Conservation (phyloP, 1,140 invertebrate species). For the Aphelenchoides besseyi region DNA sequence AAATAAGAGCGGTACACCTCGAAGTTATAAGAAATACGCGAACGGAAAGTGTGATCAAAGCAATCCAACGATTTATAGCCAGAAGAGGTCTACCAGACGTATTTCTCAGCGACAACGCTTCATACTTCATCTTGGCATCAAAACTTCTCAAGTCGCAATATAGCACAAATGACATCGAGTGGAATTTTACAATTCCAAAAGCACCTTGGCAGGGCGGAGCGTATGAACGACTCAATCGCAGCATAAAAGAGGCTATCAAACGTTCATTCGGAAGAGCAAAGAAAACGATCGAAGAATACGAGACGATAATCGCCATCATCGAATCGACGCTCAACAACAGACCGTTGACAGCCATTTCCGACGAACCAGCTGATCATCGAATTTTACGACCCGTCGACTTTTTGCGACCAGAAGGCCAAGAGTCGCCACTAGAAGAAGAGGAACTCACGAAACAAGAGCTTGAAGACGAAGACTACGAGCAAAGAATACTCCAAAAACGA, state of each 20-base stretch:
- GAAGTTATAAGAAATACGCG: neutral
- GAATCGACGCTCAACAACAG: slow-evolving; percentile 5
- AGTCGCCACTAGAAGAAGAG: neutral
- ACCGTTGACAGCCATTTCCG: neutral
- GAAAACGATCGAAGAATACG: neutral
- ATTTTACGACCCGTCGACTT: slow-evolving; percentile 7
- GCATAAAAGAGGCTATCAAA: slow-evolving; percentile 9
- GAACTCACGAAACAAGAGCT: neutral
- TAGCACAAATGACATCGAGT: neutral
- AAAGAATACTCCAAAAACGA: neutral
- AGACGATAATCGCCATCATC: neutral
- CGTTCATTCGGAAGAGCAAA: neutral
- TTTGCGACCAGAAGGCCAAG: slow-evolving; percentile 1
- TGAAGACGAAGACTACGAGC: neutral
- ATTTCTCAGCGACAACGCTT: neutral
- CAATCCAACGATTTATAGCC: neutral
- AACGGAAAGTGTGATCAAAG: neutral
- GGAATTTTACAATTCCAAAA: neutral
- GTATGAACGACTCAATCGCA: neutral
- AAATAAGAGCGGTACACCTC: neutral
- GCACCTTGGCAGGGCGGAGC: neutral
- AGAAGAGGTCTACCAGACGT: neutral
- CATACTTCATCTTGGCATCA: neutral
- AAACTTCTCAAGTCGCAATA: neutral
- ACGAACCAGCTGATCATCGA: neutral